phyloP scores from a whole-genome alignment of 2,888 invertebrate species.

The Thelaira solivaga region DNA sequence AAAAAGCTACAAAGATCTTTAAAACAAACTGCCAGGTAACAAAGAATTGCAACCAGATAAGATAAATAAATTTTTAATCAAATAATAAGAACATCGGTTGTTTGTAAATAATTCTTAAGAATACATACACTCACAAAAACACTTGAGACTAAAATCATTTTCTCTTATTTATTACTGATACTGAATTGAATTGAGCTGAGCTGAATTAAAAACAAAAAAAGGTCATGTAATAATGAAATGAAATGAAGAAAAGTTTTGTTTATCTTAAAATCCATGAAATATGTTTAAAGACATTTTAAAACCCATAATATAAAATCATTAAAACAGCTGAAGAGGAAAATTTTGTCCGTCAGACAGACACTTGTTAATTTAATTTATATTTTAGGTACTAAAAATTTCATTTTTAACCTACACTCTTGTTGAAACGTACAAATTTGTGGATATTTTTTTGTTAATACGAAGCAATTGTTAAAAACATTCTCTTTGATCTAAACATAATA shows the following conservation, averaged over 20 bases:
- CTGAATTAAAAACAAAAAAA: constrained; percentile 1
- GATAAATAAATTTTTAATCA: constrained; percentile 49
- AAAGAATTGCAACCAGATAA: constrained; percentile 58
- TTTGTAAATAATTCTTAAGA: constrained; percentile 44
- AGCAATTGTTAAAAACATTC: constrained; percentile 14
- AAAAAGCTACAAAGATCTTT: constrained; percentile 18
- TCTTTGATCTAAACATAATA: neutral
- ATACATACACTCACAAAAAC: neutral
- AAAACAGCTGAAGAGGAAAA: neutral
- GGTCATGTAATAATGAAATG: constrained; percentile 4
- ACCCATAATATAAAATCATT: neutral
- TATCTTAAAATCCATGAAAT: constrained; percentile 44
- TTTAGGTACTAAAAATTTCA: no score
- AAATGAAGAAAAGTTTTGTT: neutral
- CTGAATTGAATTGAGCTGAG: neutral
- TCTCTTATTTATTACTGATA: neutral
- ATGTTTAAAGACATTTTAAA: constrained; percentile 2
- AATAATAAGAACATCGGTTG: constrained; percentile 54
- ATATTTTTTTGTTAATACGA: neutral
- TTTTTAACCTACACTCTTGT: constrained; percentile 31
- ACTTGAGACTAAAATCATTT: constrained; percentile 41
- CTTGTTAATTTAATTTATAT: constrained; percentile 47
- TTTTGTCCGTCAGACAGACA: constrained; percentile 2
- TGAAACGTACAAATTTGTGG: neutral
- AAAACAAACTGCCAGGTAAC: constrained; percentile 31